These are phyloP conservation scores for Porites rus DNA, from an alignment of 92 coral and sea anemone genomes.

Conservation along the genomic window DNA sequence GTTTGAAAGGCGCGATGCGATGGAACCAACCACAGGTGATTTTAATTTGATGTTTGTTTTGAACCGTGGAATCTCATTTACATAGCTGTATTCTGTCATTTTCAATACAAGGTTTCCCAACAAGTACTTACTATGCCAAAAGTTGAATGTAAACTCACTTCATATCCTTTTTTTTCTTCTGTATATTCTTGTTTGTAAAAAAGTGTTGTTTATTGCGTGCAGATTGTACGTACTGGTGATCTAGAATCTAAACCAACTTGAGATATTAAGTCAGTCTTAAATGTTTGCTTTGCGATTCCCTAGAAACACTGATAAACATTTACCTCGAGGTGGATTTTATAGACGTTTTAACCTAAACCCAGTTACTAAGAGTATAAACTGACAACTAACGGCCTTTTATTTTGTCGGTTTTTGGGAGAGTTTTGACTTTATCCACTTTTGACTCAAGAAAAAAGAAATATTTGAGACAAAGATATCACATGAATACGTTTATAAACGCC, in stretches of 20 bases:
- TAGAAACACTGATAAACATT: background rate
- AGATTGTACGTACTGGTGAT: background rate
- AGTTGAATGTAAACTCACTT: background rate
- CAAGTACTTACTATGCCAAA: background rate
- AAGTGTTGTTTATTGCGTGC: background rate
- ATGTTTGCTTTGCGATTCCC: constrained; percentile 3
- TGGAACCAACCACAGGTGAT: too few species aligned
- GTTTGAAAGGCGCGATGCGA: constrained; percentile 22
- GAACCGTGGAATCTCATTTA: background rate
- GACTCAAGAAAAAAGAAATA: too few species aligned
- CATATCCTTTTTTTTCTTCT: background rate
- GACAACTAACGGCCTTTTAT: too few species aligned
- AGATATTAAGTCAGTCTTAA: background rate
- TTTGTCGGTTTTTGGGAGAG: too few species aligned
- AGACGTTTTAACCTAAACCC: too few species aligned
- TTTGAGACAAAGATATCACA: too few species aligned
- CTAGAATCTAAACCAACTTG: background rate
- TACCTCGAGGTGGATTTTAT: background rate
- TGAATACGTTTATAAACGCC: too few species aligned
- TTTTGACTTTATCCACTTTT: too few species aligned
- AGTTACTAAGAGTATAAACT: too few species aligned
- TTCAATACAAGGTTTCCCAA: background rate
- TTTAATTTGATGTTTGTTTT: too few species aligned
- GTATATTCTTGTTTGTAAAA: background rate
- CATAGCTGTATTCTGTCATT: background rate